Evolutionary conservation across 2,888 invertebrate species (phyloP), one percentile per base, ranked within the genome.

Genomic region (Dolomedes plantarius): DNA sequence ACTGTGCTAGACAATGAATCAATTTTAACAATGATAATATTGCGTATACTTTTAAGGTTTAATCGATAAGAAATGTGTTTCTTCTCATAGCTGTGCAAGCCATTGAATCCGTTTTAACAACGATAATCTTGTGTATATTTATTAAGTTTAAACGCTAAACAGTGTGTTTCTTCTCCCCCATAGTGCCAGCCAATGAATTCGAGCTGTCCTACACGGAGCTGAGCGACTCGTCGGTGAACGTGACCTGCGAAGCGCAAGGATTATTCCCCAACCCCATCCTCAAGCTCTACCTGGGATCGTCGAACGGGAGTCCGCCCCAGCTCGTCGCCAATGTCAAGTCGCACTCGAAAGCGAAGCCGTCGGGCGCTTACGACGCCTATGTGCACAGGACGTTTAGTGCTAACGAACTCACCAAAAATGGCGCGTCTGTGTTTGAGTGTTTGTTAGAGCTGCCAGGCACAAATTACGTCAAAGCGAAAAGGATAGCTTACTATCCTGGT

Each of bases 401-500:
- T 27, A 69, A 50, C 31, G 77, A 82, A 64, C 31, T 87, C 6
- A 46, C 78, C 0, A 82, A 50, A 16, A 74, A 76, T 6, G 82
- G 72, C 13, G 82, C 64, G 2, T 72, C 81, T 16, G 82, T 78
- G 23, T 89, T 89, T 67, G 88, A 89, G 39, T 89, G 89, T 75
- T 65, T 69, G 1, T 67, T 89, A 9, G 86, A 87, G 36, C 73
- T 88, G 19, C 86, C 82, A 16, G 89, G 88, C 31, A 82, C 87
- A 27, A 79, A 80, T 62, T 82, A 89, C 46, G 76, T 72, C 11
- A 87, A 27, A 31, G 65, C 86, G 1, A 89, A 89, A 67, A 71
- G 89, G 36, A 87, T 85, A 1, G 72, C 79, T 13, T 89, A 88
- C 65, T 85, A 80, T 74, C 88, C 87, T 74, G 87, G 88, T 88